Evolutionary conservation across 2,797 vertebrate species (phyloP).

Genomic region (Myiothlypis chrysogaster): DNA sequence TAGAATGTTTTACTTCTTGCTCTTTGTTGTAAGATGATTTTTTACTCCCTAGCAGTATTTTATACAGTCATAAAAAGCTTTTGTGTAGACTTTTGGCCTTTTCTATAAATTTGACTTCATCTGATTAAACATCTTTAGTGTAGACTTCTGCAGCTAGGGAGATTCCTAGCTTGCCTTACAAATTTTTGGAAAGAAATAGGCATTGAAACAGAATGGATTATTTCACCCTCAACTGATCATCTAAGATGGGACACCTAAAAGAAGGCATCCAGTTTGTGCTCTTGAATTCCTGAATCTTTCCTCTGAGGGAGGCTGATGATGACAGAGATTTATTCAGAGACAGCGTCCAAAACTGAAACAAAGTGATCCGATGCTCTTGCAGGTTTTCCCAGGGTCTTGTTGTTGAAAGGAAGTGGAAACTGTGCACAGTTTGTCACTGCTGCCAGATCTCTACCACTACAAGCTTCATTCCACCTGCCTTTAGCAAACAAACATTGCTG

Average conservation of each 20-base stretch:
- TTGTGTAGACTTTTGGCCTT: not conserved
- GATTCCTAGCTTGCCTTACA: not conserved
- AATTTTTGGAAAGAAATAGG: not conserved
- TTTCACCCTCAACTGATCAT: not conserved
- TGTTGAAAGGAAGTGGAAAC: not conserved
- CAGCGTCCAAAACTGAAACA: not conserved
- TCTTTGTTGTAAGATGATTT: not conserved
- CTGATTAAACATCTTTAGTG: not conserved
- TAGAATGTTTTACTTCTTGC: not conserved
- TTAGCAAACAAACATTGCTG: not conserved
- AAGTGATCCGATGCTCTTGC: not conserved
- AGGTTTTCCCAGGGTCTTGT: not conserved
- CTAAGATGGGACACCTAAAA: not conserved
- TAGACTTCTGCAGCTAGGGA: not conserved
- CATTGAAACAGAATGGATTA: not conserved
- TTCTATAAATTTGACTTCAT: not conserved
- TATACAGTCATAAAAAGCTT: not conserved
- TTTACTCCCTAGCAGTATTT: not conserved
- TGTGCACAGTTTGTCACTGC: not conserved
- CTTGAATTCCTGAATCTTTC: not conserved
- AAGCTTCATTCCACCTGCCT: not conserved
- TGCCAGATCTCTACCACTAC: not conserved
- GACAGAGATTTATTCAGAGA: not conserved
- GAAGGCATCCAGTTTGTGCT: not conserved
- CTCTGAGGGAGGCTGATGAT: not conserved